These are phyloP conservation scores for Cephus pygmeus DNA, from an alignment of 2,888 invertebrate species.

Conservation along the genomic window DNA sequence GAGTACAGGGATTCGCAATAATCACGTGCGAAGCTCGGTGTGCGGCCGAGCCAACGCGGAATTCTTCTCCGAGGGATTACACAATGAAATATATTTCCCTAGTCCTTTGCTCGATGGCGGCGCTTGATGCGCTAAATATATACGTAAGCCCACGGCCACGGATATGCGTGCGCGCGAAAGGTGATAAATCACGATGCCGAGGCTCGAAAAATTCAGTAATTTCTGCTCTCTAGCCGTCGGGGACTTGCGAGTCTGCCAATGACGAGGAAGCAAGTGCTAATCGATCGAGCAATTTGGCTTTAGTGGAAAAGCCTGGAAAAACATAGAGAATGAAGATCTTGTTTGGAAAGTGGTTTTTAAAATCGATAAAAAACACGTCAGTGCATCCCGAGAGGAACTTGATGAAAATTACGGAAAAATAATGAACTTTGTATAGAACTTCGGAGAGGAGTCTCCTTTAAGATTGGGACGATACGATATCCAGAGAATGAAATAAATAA, in stretches of 20 bases:
- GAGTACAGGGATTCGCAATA: background rate
- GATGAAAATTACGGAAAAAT: background rate
- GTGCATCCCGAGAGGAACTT: background rate
- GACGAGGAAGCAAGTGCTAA: slow-evolving; percentile 15
- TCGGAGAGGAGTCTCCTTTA: background rate
- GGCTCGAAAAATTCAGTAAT: slow-evolving; percentile 35
- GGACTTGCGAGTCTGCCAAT: slow-evolving; percentile 7
- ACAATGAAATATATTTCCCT: slow-evolving; percentile 63
- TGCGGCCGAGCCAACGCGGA: slow-evolving; percentile 31
- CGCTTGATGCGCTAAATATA: slow-evolving; percentile 54
- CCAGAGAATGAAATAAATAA: background rate
- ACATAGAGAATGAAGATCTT: background rate
- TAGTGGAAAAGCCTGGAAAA: background rate
- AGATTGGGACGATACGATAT: background rate
- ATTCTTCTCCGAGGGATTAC: slow-evolving; percentile 56
- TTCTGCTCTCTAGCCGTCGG: slow-evolving; percentile 29
- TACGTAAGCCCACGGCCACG: slow-evolving; percentile 35
- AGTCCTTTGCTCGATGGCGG: slow-evolving; percentile 28
- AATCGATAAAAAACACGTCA: background rate
- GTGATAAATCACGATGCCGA: slow-evolving; percentile 47
- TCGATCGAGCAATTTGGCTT: slow-evolving; percentile 5
- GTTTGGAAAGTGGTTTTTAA: background rate
- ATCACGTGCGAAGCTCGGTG: slow-evolving; percentile 26
- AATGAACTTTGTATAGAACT: background rate
- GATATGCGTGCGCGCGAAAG: slow-evolving; percentile 33